These are phyloP conservation scores for Drosophila siamana DNA, from an alignment of 2,888 invertebrate species.

Conservation along the genomic window DNA sequence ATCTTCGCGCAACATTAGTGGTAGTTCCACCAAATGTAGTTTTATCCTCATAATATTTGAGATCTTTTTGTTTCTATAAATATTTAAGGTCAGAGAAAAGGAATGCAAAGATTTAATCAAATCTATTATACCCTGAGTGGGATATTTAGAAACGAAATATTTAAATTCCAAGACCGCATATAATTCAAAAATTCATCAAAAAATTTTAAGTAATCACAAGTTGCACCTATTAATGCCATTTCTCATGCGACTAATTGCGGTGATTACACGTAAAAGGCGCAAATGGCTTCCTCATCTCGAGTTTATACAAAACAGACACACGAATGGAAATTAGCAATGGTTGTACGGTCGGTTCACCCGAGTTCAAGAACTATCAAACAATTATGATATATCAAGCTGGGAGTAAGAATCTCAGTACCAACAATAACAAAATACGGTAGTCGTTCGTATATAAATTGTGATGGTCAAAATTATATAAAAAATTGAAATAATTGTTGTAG, in stretches of 20 bases:
- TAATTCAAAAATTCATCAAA: not conserved
- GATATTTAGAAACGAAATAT: too few relatives aligned
- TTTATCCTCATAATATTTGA: too few relatives aligned
- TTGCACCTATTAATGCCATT: conserved; percentile 31
- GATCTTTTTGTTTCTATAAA: too few relatives aligned
- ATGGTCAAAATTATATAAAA: too few relatives aligned
- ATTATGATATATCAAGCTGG: conserved; percentile 30
- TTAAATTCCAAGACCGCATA: not conserved
- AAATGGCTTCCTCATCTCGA: conserved; percentile 59
- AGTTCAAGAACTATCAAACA: conserved; percentile 64
- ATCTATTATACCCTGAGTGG: too few relatives aligned
- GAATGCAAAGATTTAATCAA: too few relatives aligned
- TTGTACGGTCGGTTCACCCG: conserved; percentile 47
- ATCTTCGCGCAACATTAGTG: too few relatives aligned
- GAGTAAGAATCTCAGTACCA: conserved; percentile 7
- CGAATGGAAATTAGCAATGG: conserved; percentile 60
- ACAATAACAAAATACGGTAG: conserved; percentile 17
- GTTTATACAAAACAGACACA: conserved; percentile 40
- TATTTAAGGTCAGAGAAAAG: too few relatives aligned
- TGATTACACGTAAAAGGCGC: conserved; percentile 53
- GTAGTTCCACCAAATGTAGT: too few relatives aligned
- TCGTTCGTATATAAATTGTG: conserved; percentile 6
- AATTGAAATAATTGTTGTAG: too few relatives aligned
- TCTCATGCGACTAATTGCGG: conserved; percentile 49
- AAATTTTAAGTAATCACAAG: conserved; percentile 32